These are phyloP conservation scores for Gadus macrocephalus DNA, from an alignment of 2,113 vertebrate genomes.

Conservation along the genomic window DNA sequence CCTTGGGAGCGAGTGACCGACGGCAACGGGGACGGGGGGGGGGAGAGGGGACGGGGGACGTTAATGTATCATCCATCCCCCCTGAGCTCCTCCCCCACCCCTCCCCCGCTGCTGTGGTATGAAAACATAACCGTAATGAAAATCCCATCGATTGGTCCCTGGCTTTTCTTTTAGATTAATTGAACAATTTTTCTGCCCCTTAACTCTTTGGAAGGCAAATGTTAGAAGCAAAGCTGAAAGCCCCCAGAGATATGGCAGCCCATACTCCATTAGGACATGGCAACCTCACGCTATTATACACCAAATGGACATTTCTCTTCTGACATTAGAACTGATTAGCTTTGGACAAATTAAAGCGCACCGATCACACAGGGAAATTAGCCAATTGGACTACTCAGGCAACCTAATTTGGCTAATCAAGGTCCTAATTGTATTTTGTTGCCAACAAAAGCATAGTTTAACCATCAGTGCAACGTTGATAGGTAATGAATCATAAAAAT, in stretches of 20 bases:
- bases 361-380: background rate
- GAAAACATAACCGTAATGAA: conserved; percentile 76
- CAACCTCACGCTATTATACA: conserved; percentile 20
- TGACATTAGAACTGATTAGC: background rate
- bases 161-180: conserved; percentile 71
- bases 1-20: conserved; percentile 15
- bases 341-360: conserved; percentile 3
- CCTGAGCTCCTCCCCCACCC: conserved; percentile 46
- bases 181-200: conserved; percentile 55
- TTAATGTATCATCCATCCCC: conserved; percentile 73
- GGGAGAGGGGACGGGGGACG: conserved; percentile 22
- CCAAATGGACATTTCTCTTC: background rate
- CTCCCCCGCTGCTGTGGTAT: conserved; percentile 59
- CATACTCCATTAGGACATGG: conserved; percentile 34
- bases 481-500: too few species aligned
- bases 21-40: conserved; percentile 22
- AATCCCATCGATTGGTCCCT: conserved; percentile 67
- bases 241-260: conserved; percentile 41
- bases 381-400: conserved; percentile 12
- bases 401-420: conserved; percentile 14
- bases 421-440: conserved; percentile 12
- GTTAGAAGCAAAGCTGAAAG: conserved; percentile 53
- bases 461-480: too few species aligned
- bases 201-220: conserved; percentile 50
- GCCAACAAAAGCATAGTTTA: background rate